A percentile compares a stretch with the other conserved stretches of the same genome.
Conservation (phyloP, 2,113 vertebrate species). For the Pelecanus crispus region DNA sequence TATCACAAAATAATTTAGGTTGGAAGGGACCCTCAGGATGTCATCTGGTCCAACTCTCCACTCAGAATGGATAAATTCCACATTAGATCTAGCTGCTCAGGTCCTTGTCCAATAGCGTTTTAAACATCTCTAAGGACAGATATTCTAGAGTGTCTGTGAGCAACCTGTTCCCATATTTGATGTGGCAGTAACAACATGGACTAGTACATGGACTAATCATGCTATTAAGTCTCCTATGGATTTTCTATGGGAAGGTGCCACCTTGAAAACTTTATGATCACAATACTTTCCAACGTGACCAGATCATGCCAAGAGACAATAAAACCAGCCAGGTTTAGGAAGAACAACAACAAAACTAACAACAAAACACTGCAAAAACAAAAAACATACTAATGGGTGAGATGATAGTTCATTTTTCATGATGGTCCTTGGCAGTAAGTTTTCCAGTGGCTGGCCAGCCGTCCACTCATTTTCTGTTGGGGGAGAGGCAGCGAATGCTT, state of each 20-base stretch:
- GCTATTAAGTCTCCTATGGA: background rate
- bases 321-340: background rate
- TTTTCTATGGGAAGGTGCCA: background rate
- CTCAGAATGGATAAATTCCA: background rate
- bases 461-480: background rate
- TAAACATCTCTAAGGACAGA: background rate
- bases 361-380: background rate
- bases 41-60: background rate
- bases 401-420: background rate
- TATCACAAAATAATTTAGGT: background rate
- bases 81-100: background rate
- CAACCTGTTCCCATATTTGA: background rate
- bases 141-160: background rate
- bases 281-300: background rate
- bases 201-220: background rate
- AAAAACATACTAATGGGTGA: background rate
- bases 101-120: background rate
- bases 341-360: background rate
- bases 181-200: background rate
- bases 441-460: background rate
- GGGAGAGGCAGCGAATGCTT: background rate
- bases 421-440: background rate
- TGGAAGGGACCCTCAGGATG: background rate
- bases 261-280: background rate
- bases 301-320: background rate